These are phyloP conservation scores for Channallabes apus DNA, from an alignment of 2,797 vertebrate genomes.

Conservation along the genomic window DNA sequence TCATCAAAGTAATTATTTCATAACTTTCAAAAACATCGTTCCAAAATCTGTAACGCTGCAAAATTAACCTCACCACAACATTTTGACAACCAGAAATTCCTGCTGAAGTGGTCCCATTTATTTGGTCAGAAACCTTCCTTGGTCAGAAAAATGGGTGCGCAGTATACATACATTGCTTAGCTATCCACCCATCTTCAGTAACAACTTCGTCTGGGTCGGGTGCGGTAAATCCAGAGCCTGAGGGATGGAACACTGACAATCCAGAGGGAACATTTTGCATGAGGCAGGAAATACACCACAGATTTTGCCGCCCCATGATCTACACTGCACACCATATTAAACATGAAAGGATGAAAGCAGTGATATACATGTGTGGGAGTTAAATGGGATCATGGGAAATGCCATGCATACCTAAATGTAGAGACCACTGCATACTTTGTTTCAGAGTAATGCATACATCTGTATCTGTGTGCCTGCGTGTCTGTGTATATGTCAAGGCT, in stretches of 20 bases:
- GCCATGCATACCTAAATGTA: conserved; percentile 1
- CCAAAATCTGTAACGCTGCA: too few relatives aligned
- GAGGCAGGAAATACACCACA: not conserved
- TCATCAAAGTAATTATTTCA: too few relatives aligned
- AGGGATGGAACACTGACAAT: too few relatives aligned
- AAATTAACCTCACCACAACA: too few relatives aligned
- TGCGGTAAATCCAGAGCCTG: not conserved
- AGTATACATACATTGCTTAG: not conserved
- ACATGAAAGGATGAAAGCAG: conserved; percentile 53
- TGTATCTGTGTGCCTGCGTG: not conserved
- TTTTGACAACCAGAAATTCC: not conserved
- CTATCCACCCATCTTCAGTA: not conserved
- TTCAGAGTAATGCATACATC: not conserved
- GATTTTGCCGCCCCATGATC: not conserved
- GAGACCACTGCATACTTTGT: conserved; percentile 3
- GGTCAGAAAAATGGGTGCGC: conserved; percentile 1
- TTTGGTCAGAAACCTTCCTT: conserved; percentile 6
- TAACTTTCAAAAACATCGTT: too few relatives aligned
- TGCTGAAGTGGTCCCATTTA: not conserved
- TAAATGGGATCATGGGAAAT: conserved; percentile 14
- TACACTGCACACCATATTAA: not conserved
- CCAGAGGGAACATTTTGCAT: not conserved
- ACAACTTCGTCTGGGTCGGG: not conserved
- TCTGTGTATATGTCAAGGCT: not conserved
- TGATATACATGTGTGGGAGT: conserved; percentile 49